phyloP scores from a whole-genome alignment of 1,140 invertebrate species.

The Cataglyphis hispanica region DNA sequence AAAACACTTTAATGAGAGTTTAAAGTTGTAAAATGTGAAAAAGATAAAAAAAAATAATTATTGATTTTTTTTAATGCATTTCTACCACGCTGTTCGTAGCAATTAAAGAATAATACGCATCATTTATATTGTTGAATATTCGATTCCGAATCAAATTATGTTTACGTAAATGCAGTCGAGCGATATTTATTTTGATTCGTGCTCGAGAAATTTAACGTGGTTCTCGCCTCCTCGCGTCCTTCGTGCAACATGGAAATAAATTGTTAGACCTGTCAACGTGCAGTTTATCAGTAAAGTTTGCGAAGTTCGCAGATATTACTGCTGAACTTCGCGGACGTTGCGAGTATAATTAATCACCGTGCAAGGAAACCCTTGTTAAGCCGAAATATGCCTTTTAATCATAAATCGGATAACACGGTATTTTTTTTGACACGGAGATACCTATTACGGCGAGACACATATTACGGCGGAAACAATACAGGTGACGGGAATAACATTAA shows the following conservation, averaged over 20 bases:
- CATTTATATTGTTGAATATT: background rate
- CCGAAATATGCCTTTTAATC: conserved; percentile 48
- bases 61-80: background rate
- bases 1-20: background rate
- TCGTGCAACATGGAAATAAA: conserved; percentile 62
- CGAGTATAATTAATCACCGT: conserved; percentile 54
- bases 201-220: conserved; percentile 35
- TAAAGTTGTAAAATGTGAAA: background rate
- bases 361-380: conserved; percentile 17
- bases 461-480: conserved; percentile 30
- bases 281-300: conserved; percentile 62
- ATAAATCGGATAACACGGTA: background rate
- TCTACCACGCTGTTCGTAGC: background rate
- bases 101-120: background rate
- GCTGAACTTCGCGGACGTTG: conserved; percentile 40
- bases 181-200: conserved; percentile 35
- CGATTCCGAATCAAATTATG: background rate
- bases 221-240: conserved; percentile 23
- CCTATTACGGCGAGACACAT: background rate
- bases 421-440: background rate
- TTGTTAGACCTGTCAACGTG: conserved; percentile 57
- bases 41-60: background rate
- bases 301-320: conserved; percentile 61
- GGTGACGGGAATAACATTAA: background rate
- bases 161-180: background rate